Conservation (phyloP, 2,888 invertebrate genomes). For the Melanargia galathea region DNA sequence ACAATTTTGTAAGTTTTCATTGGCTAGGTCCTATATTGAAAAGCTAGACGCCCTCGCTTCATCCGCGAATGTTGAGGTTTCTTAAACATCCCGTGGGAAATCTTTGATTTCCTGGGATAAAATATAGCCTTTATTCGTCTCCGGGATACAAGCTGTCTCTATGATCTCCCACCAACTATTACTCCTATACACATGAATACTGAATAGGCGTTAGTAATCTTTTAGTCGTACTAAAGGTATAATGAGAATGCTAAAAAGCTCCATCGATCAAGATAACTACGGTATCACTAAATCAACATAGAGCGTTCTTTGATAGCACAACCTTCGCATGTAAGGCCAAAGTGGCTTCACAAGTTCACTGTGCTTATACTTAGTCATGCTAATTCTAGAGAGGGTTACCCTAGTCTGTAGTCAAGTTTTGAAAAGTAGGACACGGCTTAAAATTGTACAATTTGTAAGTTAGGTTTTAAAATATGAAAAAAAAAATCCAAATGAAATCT, state of each 20-base stretch:
- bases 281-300: conserved; percentile 13
- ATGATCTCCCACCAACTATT: too few species aligned
- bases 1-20: too few species aligned
- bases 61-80: too few species aligned
- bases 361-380: conserved; percentile 5
- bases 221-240: neutral
- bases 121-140: too few species aligned
- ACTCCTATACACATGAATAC: too few species aligned
- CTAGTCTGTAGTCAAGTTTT: neutral
- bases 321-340: conserved; percentile 17
- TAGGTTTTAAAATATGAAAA: neutral
- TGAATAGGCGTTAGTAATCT: too few species aligned
- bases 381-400: conserved; percentile 7
- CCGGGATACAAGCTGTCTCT: too few species aligned
- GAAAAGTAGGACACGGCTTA: neutral
- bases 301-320: conserved; percentile 13
- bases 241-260: conserved; percentile 1
- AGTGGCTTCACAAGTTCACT: neutral
- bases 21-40: too few species aligned
- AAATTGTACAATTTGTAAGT: neutral
- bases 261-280: neutral
- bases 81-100: too few species aligned
- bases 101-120: too few species aligned
- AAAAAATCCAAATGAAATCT: neutral
- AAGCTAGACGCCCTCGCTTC: too few species aligned